Percentiles rank a stretch among this genome's conserved stretches.
Conservation (phyloP, 1,140 invertebrate species). For the Whitmania pigra region DNA sequence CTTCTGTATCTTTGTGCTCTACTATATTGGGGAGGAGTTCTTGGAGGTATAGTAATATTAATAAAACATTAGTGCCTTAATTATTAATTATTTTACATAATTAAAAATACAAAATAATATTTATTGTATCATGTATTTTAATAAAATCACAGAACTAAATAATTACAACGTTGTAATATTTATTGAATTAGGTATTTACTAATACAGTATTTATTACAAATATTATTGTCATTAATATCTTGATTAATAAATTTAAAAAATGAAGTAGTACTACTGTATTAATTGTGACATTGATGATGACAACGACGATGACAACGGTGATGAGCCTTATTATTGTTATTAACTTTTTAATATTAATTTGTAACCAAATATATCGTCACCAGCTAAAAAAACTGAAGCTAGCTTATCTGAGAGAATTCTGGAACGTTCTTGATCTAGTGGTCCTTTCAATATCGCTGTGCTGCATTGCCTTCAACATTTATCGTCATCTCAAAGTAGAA, state of each 20-base stretch:
- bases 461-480: constrained; percentile 41
- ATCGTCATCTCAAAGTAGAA: constrained; percentile 32
- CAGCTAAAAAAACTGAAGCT: constrained; percentile 46
- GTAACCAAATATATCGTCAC: background rate
- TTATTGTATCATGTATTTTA: no score
- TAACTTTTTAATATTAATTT: background rate
- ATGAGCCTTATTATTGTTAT: constrained; percentile 3
- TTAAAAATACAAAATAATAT: no score
- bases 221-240: background rate
- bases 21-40: constrained; percentile 55
- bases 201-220: no score
- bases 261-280: no score
- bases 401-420: constrained; percentile 51
- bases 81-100: no score
- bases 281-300: no score
- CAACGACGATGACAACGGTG: no score
- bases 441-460: constrained; percentile 45
- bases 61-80: no score
- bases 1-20: constrained; percentile 52
- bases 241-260: no score
- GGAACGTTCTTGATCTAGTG: constrained; percentile 54
- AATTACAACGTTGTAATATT: no score
- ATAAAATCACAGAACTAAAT: no score
- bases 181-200: no score
- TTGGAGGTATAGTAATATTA: constrained; percentile 43